Conservation (phyloP, 2,113 vertebrate species). For the Colaptes auratus region DNA sequence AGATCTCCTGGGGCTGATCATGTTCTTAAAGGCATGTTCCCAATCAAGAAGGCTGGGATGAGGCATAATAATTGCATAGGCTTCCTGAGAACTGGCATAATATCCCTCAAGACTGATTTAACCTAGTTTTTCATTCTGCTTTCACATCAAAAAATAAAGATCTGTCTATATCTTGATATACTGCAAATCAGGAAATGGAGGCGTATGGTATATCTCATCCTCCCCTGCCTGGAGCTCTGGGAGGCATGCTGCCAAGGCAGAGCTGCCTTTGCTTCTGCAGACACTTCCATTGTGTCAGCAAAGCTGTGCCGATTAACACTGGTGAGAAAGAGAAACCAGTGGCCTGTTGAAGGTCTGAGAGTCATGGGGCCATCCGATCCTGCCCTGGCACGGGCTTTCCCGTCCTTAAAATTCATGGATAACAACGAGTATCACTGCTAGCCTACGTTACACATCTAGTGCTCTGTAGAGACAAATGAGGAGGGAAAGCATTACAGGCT, state of each 20-base stretch:
- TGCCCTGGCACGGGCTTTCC: not conserved
- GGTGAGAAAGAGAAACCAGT: constrained; percentile 32
- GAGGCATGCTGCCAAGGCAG: constrained; percentile 46
- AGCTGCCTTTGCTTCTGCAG: constrained; percentile 23
- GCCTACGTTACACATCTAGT: not conserved
- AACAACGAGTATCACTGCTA: not conserved
- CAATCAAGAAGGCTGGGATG: constrained; percentile 60
- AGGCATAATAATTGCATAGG: constrained; percentile 60
- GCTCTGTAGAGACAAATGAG: not conserved
- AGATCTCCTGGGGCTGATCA: constrained; percentile 54
- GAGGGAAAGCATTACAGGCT: not conserved
- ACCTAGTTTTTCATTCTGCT: constrained; percentile 61
- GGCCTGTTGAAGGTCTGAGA: constrained; percentile 47
- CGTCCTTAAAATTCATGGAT: not conserved
- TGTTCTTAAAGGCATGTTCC: constrained; percentile 67
- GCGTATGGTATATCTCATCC: constrained; percentile 64
- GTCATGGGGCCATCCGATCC: constrained; percentile 31
- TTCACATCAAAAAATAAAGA: constrained; percentile 45
- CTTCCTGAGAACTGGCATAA: constrained; percentile 59
- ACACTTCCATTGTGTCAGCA: constrained; percentile 58
- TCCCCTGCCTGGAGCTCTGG: constrained; percentile 48
- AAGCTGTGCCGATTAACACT: constrained; percentile 36
- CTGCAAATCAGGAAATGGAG: constrained; percentile 58
- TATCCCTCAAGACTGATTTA: constrained; percentile 58
- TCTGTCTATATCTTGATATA: constrained; percentile 54